Base-by-base conservation (phyloP, 2,113 vertebrate species). In the Coreoperca whiteheadi region DNA sequence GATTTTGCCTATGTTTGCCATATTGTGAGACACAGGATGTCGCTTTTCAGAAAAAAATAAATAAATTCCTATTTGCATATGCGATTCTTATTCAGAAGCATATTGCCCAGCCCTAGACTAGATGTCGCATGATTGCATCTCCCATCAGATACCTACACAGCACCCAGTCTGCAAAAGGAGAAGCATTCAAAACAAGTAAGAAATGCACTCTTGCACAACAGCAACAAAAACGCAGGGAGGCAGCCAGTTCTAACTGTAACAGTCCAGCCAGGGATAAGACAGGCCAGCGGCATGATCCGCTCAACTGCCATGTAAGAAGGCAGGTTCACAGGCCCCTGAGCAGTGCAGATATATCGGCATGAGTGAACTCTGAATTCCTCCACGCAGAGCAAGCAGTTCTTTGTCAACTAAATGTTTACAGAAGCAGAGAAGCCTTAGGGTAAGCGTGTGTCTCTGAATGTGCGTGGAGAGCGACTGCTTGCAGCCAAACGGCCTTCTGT, bases 361-460 rank as follows among this genome's bases (percentile, higher is more conserved):
- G 21, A 30, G 56, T 67, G 41, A 39, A 56, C 50, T 39, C 54
- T 48, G 65, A 28, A 81, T 30, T 67, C 63, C 0, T 51, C 41
- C 18, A 86, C 32, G 54, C 7, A 23, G 43, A 79, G 32, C 46
- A 48, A 57, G 18, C 15, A 1, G 16, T 8, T 30, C 32, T 61
- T 4, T 21, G 30, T 56, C 59, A 84, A 81, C 87, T 73, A 46
- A 61, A 70, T 85, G 73, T 84, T 75, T 85, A 71, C 46, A 87
- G 32, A 34, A 61, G 5, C 0, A 7, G 41, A 63, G 70, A 25
- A 51, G 78, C 14, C 30, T 68, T 1, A 5, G 61, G 23, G 63
- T 46, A 2, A 50, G 32, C 9, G 16, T 64, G 21, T 48, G 53
- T 67, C 8, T 76, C 1, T 74, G 41, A 3, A 8, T 11, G 37